These are phyloP conservation scores for Poicephalus gulielmi DNA, from an alignment of 2,113 vertebrate species.

Conservation along the genomic window DNA sequence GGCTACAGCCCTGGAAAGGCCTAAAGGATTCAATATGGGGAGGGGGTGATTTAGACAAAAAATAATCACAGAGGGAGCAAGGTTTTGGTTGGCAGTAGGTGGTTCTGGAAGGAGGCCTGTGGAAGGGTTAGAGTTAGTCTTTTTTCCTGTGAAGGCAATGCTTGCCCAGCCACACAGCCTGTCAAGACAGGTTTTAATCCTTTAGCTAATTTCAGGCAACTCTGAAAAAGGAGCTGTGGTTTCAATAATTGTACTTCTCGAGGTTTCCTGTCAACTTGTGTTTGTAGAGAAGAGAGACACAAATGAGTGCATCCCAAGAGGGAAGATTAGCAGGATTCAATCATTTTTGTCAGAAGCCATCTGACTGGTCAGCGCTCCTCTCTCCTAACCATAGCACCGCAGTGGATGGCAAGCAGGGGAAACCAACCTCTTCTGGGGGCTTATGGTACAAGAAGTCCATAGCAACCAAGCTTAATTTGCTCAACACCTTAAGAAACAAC, in stretches of 20 bases:
- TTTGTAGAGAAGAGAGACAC: neutral
- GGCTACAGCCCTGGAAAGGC: neutral
- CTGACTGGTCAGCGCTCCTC: neutral
- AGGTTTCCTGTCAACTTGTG: neutral
- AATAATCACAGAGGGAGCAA: neutral
- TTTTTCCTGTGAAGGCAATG: neutral
- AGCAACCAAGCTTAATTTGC: neutral
- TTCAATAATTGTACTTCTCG: neutral
- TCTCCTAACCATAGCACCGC: neutral
- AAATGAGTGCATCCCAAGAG: neutral
- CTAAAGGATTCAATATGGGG: neutral
- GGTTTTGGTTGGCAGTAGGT: slow-evolving; percentile 27
- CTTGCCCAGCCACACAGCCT: neutral
- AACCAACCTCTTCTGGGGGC: neutral
- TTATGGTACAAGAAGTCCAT: neutral
- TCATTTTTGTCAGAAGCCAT: neutral
- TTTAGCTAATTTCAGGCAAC: neutral
- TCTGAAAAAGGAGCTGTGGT: neutral
- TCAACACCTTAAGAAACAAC: neutral
- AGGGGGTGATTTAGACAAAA: neutral
- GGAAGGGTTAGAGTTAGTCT: neutral
- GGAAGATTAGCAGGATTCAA: neutral
- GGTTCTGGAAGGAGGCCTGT: neutral
- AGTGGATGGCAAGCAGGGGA: neutral
- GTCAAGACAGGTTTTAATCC: neutral